Conservation (phyloP, 23 tunicate species). For the Clavelina lepadiformis region DNA sequence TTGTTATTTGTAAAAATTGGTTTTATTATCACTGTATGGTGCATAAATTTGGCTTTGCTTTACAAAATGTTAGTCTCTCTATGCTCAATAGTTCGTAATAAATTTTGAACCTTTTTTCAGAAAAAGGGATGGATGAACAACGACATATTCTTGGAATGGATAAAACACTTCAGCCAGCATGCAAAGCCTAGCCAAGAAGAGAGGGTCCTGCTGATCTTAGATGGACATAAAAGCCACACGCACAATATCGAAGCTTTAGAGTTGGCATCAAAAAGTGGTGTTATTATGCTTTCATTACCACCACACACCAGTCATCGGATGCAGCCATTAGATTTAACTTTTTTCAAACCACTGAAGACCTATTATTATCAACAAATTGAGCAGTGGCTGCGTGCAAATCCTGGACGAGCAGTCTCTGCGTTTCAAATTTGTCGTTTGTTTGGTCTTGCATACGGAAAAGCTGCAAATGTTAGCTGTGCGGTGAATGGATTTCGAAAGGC, state of each 20-base stretch:
- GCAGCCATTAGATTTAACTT: constrained; percentile 22
- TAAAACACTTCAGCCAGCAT: constrained; percentile 9
- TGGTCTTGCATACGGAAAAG: constrained; percentile 12
- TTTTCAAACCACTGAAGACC: constrained; percentile 24
- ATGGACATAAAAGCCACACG: constrained; percentile 8
- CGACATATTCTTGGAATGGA: constrained; percentile 3
- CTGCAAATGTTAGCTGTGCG: constrained; percentile 11
- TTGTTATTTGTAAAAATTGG: background rate
- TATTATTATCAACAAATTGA: constrained; percentile 11
- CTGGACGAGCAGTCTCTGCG: constrained; percentile 15
- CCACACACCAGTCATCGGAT: constrained; percentile 23
- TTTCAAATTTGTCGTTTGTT: constrained; percentile 20
- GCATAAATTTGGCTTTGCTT: no score
- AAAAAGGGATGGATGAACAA: constrained; percentile 17
- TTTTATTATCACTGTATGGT: constrained; percentile 1
- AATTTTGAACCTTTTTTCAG: constrained; percentile 7
- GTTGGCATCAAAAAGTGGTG: constrained; percentile 11
- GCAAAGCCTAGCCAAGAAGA: constrained; percentile 1
- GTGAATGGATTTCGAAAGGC: constrained; percentile 32
- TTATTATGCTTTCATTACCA: constrained; percentile 15
- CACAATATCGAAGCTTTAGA: constrained; percentile 6
- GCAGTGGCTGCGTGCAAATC: constrained; percentile 26
- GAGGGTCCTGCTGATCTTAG: constrained; percentile 9
- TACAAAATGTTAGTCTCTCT: constrained; percentile 1
- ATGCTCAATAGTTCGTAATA: constrained; percentile 2